A percentile compares a stretch with the other conserved stretches of the same genome.
These are phyloP conservation scores for Pristionchus fissidentatus DNA, from an alignment of 2,888 invertebrate genomes.

Conservation along the genomic window DNA sequence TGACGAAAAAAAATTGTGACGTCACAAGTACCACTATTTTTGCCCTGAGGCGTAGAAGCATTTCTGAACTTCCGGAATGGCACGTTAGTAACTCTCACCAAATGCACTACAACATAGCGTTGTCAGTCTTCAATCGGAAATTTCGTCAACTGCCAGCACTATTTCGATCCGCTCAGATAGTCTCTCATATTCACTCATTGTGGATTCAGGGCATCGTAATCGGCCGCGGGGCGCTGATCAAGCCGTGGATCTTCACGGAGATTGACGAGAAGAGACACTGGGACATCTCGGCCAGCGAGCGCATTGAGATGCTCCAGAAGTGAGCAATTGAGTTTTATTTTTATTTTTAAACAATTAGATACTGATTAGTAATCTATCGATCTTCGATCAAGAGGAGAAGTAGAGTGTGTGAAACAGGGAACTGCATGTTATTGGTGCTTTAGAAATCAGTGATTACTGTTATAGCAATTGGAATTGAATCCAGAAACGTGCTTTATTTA, in stretches of 20 bases:
- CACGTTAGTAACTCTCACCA: no score
- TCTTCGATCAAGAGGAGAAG: neutral
- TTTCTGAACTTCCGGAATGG: no score
- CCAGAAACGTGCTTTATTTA: no score
- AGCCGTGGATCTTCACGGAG: constrained; percentile 98
- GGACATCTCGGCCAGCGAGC: constrained; percentile 87
- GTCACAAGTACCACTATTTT: no score
- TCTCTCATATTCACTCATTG: no score
- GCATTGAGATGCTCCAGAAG: constrained; percentile 86
- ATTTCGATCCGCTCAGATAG: no score
- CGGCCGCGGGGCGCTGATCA: constrained; percentile 91
- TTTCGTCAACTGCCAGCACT: no score
- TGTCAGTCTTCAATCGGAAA: no score
- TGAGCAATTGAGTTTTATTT: neutral
- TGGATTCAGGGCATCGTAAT: constrained; percentile 71
- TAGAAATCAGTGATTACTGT: neutral
- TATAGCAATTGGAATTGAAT: constrained; percentile 1
- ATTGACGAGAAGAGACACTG: constrained; percentile 91
- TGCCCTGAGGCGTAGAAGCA: no score
- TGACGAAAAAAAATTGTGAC: no score
- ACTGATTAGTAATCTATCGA: neutral
- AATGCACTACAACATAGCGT: no score
- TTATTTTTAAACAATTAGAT: neutral
- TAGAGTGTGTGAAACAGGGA: neutral
- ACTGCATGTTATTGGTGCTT: neutral